A percentile compares a stretch with the other conserved stretches of the same genome.
Conservation (phyloP, 2,888 invertebrate species). For the Melieria picta region DNA sequence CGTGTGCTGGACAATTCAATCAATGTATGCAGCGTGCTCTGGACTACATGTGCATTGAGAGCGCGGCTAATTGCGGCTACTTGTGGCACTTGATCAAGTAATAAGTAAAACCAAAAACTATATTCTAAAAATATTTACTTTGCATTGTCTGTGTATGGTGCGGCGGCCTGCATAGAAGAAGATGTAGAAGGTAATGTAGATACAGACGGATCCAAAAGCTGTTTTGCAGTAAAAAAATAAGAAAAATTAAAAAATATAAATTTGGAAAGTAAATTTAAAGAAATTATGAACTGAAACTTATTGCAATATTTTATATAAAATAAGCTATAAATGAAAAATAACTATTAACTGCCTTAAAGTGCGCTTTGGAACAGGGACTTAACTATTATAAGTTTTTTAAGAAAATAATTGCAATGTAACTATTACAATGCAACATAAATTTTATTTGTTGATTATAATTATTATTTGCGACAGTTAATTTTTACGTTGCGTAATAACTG, state of each 20-base stretch:
- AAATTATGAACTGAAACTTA: conserved; percentile 8
- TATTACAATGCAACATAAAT: no score
- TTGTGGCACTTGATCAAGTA: background rate
- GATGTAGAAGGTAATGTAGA: conserved; percentile 67
- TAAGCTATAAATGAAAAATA: background rate
- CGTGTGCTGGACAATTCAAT: no score
- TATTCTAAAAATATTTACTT: conserved; percentile 70
- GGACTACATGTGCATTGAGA: no score
- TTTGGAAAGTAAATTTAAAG: conserved; percentile 43
- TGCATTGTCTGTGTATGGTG: conserved; percentile 70
- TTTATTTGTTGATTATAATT: no score
- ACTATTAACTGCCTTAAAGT: background rate
- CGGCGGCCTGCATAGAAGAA: conserved; percentile 68
- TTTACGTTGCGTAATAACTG: no score
- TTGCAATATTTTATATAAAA: background rate
- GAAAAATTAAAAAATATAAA: conserved; percentile 52
- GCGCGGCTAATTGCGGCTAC: no score
- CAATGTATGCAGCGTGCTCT: no score
- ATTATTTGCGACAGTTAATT: no score
- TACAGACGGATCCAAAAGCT: conserved; percentile 76
- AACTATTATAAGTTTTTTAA: no score
- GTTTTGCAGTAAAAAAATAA: conserved; percentile 68
- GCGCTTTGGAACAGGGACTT: background rate
- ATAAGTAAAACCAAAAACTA: conserved; percentile 4
- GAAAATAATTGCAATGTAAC: no score